Evolutionary conservation across 2,113 vertebrate species (phyloP).

Genomic region (Corythornis madagascariensis): DNA sequence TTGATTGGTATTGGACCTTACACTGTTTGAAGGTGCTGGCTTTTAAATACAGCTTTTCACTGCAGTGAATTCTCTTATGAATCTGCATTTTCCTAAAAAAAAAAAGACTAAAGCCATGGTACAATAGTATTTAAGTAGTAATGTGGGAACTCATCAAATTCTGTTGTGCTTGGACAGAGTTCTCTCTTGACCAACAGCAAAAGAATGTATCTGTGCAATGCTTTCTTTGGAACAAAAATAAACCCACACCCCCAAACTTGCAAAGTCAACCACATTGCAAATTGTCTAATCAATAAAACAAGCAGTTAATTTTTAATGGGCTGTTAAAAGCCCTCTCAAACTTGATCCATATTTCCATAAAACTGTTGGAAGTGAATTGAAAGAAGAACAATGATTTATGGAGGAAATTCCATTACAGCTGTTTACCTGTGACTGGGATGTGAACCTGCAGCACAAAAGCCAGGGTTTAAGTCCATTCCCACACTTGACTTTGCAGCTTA

Average conservation of each 20-base stretch:
- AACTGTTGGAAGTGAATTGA: constrained; percentile 31
- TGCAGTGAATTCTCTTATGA: not conserved
- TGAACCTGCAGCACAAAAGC: not conserved
- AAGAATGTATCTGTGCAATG: not conserved
- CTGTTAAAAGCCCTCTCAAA: constrained; percentile 67
- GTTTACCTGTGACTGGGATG: not conserved
- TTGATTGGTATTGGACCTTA: not conserved
- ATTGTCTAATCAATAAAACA: constrained; percentile 59
- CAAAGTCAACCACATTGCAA: constrained; percentile 23
- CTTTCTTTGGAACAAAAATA: not conserved
- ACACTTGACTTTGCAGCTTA: not conserved
- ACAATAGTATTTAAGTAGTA: not conserved
- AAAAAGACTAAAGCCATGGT: not conserved
- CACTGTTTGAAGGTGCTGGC: not conserved
- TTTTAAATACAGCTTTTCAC: not conserved
- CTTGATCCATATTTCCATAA: constrained; percentile 64
- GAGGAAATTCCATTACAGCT: not conserved
- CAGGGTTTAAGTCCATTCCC: not conserved
- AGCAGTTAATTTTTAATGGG: constrained; percentile 67
- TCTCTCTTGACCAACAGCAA: not conserved
- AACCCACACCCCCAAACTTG: not conserved
- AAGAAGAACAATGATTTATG: constrained; percentile 43
- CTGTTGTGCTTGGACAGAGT: not conserved
- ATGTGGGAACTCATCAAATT: not conserved
- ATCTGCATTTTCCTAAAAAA: not conserved